These are phyloP conservation scores for Tetrapedia diversipes DNA, from an alignment of 2,888 invertebrate species.

Conservation along the genomic window DNA sequence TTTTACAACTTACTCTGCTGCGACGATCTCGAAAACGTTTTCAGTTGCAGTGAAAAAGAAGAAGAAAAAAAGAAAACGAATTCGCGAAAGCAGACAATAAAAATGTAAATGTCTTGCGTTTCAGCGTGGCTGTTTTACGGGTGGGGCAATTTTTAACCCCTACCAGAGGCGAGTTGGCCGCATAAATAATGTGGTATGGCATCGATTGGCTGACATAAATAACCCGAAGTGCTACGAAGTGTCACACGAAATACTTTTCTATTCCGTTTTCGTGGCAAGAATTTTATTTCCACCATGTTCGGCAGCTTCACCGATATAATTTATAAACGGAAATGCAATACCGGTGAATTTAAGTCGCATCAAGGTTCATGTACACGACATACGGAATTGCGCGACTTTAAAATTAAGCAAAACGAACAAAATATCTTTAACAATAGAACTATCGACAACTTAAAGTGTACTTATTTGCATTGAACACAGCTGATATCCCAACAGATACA, in stretches of 20 bases:
- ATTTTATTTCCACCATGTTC: slow-evolving; percentile 9
- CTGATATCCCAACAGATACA: no score
- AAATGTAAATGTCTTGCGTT: slow-evolving; percentile 27
- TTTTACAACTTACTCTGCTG: no score
- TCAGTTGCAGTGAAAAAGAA: no score
- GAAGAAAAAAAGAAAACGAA: no score
- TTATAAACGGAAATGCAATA: slow-evolving; percentile 5
- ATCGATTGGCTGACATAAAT: slow-evolving; percentile 31
- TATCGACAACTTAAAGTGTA: no score
- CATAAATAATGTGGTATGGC: slow-evolving; percentile 33
- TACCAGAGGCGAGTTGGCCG: neutral
- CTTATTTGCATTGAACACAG: no score
- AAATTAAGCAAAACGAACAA: no score
- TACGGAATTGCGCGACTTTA: no score
- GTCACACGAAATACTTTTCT: neutral
- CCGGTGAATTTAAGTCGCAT: neutral
- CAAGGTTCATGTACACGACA: no score
- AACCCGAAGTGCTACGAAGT: slow-evolving; percentile 13
- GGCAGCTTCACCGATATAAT: slow-evolving; percentile 4
- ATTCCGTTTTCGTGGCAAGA: neutral
- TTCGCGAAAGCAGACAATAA: slow-evolving; percentile 21
- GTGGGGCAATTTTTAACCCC: slow-evolving; percentile 22
- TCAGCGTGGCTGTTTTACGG: slow-evolving; percentile 4
- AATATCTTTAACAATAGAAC: no score
- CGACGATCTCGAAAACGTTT: no score